Evolutionary conservation across 1,140 invertebrate species (phyloP).

Genomic region (Eumeta japonica): DNA sequence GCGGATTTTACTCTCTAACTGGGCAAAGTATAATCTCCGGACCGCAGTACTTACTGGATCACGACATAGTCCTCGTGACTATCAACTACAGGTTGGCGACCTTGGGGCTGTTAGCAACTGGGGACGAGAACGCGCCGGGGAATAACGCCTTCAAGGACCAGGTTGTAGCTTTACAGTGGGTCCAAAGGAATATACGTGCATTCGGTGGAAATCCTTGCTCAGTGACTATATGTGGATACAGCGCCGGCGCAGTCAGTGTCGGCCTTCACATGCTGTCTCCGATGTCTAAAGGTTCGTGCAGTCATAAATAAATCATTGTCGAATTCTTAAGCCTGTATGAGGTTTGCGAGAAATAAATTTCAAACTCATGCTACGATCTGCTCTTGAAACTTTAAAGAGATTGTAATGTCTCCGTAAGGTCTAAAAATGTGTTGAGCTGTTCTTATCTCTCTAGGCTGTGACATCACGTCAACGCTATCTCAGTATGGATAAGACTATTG

Average conservation of each 20-base stretch:
- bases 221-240: constrained; percentile 71
- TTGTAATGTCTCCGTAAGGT: constrained; percentile 4
- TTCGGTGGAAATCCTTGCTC: constrained; percentile 74
- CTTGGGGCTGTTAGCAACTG: constrained; percentile 63
- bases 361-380: too few relatives aligned
- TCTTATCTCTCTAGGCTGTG: constrained; percentile 3
- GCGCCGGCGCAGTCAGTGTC: constrained; percentile 67
- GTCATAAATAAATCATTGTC: too few relatives aligned
- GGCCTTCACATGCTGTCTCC: constrained; percentile 70
- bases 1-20: constrained; percentile 27
- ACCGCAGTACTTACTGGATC: constrained; percentile 64
- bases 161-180: constrained; percentile 70
- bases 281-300: constrained; percentile 62
- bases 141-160: constrained; percentile 78
- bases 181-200: constrained; percentile 67
- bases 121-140: constrained; percentile 63
- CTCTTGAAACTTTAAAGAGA: too few relatives aligned
- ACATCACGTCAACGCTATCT: too few relatives aligned
- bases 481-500: too few relatives aligned
- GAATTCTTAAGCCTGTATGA: too few relatives aligned
- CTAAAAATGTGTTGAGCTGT: neutral
- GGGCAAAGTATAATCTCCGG: constrained; percentile 58
- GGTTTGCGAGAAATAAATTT: too few relatives aligned
- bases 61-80: constrained; percentile 66
- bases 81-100: constrained; percentile 70